Evolutionary conservation across 2,797 vertebrate species (phyloP).

Genomic region (Ispidina lecontei): DNA sequence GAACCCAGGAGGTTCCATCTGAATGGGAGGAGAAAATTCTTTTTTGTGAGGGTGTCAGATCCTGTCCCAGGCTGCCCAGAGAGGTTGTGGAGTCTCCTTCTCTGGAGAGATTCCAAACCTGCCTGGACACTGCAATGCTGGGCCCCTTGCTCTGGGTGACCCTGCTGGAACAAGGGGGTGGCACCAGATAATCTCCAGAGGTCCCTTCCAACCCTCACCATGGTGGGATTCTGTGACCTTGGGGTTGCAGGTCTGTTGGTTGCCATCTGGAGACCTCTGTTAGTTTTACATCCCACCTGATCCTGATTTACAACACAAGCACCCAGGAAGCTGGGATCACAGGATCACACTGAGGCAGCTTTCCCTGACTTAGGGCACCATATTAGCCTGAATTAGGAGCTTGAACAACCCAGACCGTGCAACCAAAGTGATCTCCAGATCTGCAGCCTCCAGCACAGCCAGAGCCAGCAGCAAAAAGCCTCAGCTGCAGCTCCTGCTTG

Average conservation of each 20-base stretch:
- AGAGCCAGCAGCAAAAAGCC: neutral
- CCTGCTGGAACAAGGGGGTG: neutral
- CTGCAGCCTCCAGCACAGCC: neutral
- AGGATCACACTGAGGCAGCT: neutral
- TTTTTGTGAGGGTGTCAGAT: neutral
- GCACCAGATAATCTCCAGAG: neutral
- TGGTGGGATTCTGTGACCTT: neutral
- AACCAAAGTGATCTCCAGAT: neutral
- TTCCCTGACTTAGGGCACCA: too few relatives aligned
- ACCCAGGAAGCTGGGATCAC: neutral
- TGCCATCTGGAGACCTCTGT: neutral
- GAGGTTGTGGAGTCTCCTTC: neutral
- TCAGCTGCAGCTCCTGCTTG: neutral
- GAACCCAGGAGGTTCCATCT: neutral
- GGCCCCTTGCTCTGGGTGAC: neutral
- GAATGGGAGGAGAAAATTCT: too few relatives aligned
- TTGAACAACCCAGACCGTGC: fast-evolving
- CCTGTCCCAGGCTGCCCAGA: neutral
- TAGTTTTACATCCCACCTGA: fast-evolving
- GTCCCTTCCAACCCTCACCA: neutral
- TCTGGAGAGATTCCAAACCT: neutral
- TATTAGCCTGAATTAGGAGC: fast-evolving
- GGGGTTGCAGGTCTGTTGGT: neutral
- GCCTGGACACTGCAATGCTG: neutral
- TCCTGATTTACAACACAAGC: neutral